Evolutionary conservation across 2,888 invertebrate species (phyloP), one percentile per base, ranked within the genome.

Genomic region (Drosophila hamatofila): DNA sequence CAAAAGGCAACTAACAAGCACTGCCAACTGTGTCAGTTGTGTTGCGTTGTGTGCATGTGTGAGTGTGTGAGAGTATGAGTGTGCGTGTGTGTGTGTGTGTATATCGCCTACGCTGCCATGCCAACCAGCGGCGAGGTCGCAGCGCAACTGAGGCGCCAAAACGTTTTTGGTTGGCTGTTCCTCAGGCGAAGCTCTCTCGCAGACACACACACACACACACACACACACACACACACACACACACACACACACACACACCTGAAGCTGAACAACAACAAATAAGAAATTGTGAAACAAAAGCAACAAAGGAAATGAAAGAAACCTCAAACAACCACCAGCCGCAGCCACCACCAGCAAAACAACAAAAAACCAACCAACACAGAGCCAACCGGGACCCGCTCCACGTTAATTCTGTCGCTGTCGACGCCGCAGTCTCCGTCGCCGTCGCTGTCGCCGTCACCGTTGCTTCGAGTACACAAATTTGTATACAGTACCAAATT

Each of bases 401-500:
- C 54, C 60, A 67, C 61, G 18, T 39, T 39, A 8, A 35, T 16
- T 8, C 64, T 54, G 83, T 75, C 72, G 66, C 51, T 52, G 62
- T 54, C 52, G 63, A 49, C 46, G 67, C 49, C 48, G n/a, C n/a
- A 11, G 49, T 18, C 48, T 12, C 72, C 57, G 59, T 64, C 62
- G 71, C 59, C 41, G 67, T 54, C 48, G 27, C 11, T 3, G 49
- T 30, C 48, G 18, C 72, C 60, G 59, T 62, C 58, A 70, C 56
- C 44, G 83, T 73, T 69, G 62, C 78, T 75, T 72, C 81, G 84
- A 89, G 90, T 85, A 80, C 88, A 88, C 83, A 91, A 84, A 90
- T 91, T 91, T 91, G 85, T 89, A 91, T 90, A 91, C 91, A 91
- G 90, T 91, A 88, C 89, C 86, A 90, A 91, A 91, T 90, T 88